Conservation (phyloP, 2,113 vertebrate genomes). For the Albula glossodonta region DNA sequence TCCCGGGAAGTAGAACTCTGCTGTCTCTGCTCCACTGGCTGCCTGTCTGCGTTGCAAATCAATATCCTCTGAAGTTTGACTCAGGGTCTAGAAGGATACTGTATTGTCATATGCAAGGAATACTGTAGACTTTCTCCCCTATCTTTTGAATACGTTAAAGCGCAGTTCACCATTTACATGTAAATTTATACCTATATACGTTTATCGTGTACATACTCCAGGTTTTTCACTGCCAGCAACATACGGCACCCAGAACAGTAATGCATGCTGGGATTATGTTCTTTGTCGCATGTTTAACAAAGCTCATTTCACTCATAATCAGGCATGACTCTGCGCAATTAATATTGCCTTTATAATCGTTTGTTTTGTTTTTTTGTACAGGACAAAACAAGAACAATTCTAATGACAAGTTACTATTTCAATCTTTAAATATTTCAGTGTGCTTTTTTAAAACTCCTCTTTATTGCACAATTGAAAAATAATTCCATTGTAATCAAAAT, state of each 20-base stretch:
- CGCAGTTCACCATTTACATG: constrained; percentile 53
- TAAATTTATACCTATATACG: constrained; percentile 53
- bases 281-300: constrained; percentile 79
- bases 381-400: constrained; percentile 47
- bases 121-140: constrained; percentile 89
- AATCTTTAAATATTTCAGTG: not conserved
- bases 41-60: constrained; percentile 67
- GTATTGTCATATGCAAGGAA: constrained; percentile 85
- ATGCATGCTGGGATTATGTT: constrained; percentile 81
- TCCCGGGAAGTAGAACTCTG: constrained; percentile 78
- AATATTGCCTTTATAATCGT: constrained; percentile 38
- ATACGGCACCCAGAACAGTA: constrained; percentile 76
- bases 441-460: constrained; percentile 19
- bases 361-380: constrained; percentile 24
- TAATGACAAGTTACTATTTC: constrained; percentile 33
- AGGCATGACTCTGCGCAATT: constrained; percentile 71
- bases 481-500: constrained; percentile 3
- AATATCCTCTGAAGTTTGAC: constrained; percentile 88
- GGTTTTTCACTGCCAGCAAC: constrained; percentile 87
- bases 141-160: constrained; percentile 75
- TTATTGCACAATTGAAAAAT: constrained; percentile 8
- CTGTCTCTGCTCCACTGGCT: constrained; percentile 47
- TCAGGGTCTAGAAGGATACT: constrained; percentile 82
- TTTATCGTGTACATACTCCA: constrained; percentile 69
- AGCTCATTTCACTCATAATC: constrained; percentile 66